These are phyloP conservation scores for Monopis laevigella DNA, from an alignment of 2,888 invertebrate species.

Conservation along the genomic window DNA sequence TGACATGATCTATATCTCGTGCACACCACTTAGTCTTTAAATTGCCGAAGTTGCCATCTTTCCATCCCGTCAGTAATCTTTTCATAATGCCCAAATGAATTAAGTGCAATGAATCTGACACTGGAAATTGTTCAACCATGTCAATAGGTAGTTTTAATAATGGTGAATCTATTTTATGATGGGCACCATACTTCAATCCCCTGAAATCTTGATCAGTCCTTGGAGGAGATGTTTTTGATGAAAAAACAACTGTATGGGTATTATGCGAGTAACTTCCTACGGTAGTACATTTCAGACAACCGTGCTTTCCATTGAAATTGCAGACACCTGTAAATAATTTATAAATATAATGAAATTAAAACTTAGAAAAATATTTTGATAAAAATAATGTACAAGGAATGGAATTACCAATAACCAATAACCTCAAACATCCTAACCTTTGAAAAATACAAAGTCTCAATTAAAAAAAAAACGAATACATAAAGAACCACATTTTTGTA, in stretches of 20 bases:
- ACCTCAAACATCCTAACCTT: no score
- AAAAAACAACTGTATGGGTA: constrained; percentile 19
- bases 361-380: neutral
- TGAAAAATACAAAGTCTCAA: no score
- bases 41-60: neutral
- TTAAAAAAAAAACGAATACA: no score
- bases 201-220: constrained; percentile 22
- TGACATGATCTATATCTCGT: constrained; percentile 17
- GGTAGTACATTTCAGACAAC: constrained; percentile 20
- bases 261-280: constrained; percentile 22
- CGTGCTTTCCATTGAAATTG: constrained; percentile 20
- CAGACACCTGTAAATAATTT: constrained; percentile 12
- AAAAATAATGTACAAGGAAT: no score
- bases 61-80: constrained; percentile 1
- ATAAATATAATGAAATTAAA: no score
- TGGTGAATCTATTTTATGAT: no score
- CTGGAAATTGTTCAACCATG: neutral
- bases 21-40: constrained; percentile 14
- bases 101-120: constrained; percentile 8
- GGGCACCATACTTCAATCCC: neutral
- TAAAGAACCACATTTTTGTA: neutral
- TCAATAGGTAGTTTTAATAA: constrained; percentile 2
- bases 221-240: constrained; percentile 3
- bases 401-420: no score
- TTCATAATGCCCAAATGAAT: constrained; percentile 4